These are phyloP conservation scores for Sylvilagus bachmani DNA, from an alignment of 2,113 vertebrate species.

Conservation along the genomic window DNA sequence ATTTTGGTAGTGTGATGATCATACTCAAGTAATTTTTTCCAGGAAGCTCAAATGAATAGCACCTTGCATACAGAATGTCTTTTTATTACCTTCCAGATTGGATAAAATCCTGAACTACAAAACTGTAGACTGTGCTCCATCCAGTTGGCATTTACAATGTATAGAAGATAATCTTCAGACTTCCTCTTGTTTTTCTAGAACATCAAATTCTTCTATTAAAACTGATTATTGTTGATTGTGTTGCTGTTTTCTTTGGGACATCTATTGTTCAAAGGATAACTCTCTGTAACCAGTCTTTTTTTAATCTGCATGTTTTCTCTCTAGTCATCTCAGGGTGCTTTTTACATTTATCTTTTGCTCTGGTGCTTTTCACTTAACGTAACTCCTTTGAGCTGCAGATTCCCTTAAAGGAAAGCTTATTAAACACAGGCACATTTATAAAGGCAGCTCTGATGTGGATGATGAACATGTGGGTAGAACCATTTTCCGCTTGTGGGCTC, in stretches of 20 bases:
- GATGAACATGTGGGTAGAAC: background rate
- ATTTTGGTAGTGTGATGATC: background rate
- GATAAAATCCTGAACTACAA: background rate
- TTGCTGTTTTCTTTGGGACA: background rate
- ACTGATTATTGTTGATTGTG: background rate
- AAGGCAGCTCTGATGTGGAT: background rate
- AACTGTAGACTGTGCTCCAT: background rate
- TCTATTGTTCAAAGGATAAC: constrained; percentile 31
- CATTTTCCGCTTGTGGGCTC: background rate
- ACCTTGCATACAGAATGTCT: background rate
- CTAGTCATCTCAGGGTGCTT: background rate
- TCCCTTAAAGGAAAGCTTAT: constrained; percentile 28
- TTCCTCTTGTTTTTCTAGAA: background rate
- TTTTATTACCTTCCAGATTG: background rate
- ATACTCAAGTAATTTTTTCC: background rate
- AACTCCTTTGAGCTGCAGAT: background rate
- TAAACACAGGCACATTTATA: background rate
- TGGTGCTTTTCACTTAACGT: background rate
- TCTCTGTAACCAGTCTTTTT: background rate
- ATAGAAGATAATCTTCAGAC: constrained; percentile 3
- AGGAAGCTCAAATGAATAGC: background rate
- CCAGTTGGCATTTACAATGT: background rate
- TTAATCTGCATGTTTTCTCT: constrained; percentile 5
- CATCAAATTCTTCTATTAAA: background rate
- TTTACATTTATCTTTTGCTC: background rate